Conservation (phyloP, 2,888 invertebrate genomes). For the Harpalus rufipes region DNA sequence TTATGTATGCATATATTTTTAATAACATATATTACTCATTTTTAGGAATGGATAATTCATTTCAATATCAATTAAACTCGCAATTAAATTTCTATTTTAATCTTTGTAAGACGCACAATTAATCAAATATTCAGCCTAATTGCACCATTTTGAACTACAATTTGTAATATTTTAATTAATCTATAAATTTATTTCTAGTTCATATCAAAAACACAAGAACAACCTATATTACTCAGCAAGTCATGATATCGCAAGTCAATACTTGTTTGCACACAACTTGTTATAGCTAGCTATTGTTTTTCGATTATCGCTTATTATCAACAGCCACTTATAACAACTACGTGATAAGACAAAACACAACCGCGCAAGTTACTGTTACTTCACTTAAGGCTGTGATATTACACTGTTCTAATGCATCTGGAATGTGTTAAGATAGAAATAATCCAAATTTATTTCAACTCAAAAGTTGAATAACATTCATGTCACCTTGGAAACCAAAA, state of each 20-base stretch:
- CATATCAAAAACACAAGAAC: constrained; percentile 34
- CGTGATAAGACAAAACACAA: constrained; percentile 22
- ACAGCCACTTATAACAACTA: constrained; percentile 40
- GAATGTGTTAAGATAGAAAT: constrained; percentile 5
- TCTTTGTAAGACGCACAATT: no score
- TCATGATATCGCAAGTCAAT: neutral
- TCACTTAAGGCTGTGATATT: neutral
- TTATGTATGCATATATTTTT: no score
- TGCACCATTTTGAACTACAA: neutral
- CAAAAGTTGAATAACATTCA: constrained; percentile 7
- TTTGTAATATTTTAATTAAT: neutral
- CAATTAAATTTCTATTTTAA: no score
- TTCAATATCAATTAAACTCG: no score
- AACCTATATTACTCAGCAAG: constrained; percentile 4
- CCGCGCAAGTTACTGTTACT: constrained; percentile 16
- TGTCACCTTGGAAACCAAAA: neutral
- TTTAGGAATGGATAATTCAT: no score
- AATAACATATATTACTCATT: no score
- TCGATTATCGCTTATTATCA: constrained; percentile 51
- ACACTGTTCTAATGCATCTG: constrained; percentile 6
- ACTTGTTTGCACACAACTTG: neutral
- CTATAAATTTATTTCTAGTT: neutral
- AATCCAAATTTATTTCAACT: neutral
- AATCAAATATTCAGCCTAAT: no score
- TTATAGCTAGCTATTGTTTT: constrained; percentile 36